phyloP scores from a whole-genome alignment of 2,113 vertebrate genomes.

The Psittacus erithacus region DNA sequence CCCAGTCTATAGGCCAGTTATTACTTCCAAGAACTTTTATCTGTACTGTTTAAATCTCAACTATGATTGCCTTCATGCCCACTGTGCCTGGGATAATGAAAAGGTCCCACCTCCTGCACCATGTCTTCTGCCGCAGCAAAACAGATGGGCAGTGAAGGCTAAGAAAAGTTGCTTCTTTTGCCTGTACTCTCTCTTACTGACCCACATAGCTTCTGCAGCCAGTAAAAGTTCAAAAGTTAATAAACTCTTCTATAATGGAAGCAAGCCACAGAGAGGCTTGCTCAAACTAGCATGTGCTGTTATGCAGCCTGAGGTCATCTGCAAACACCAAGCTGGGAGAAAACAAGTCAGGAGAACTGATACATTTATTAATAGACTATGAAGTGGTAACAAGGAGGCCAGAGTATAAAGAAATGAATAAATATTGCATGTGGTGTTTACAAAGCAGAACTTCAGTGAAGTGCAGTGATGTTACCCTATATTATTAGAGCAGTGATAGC shows the following conservation, averaged over 20 bases:
- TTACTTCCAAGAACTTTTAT: neutral
- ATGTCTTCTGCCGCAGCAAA: neutral
- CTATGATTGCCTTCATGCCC: neutral
- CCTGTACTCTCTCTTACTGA: neutral
- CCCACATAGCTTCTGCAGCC: neutral
- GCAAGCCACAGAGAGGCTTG: neutral
- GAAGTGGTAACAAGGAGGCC: slow-evolving; percentile 28
- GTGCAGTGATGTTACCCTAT: neutral
- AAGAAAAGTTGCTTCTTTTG: neutral
- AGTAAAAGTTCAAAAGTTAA: neutral
- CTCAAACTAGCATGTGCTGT: neutral
- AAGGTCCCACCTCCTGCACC: neutral
- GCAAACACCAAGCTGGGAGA: slow-evolving; percentile 10
- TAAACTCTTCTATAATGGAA: neutral
- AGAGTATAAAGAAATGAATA: slow-evolving; percentile 36
- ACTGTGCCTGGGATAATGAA: neutral
- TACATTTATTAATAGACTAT: slow-evolving; percentile 53
- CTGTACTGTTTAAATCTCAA: neutral
- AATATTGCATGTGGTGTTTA: slow-evolving; percentile 51
- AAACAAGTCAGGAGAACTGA: neutral
- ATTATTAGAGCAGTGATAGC: neutral
- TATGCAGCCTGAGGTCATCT: slow-evolving; percentile 26
- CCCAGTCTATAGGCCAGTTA: neutral
- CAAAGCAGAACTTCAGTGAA: neutral
- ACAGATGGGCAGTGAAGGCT: neutral